Conservation (phyloP, 2,113 vertebrate genomes). For the Corythaeola cristata region DNA sequence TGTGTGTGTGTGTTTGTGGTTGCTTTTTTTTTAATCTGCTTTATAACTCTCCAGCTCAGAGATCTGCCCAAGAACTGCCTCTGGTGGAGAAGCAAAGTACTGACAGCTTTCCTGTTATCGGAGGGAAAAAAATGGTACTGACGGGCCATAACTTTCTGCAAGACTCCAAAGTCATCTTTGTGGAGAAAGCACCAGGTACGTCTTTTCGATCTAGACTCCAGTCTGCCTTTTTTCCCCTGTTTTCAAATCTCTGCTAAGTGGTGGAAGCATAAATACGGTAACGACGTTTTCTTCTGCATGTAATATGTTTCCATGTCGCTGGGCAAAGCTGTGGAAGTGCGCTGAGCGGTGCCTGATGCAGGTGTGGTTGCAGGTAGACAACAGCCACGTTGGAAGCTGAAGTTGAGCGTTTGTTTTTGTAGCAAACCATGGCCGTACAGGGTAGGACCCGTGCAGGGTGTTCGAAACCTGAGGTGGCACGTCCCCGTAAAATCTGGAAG, state of each 20-base stretch:
- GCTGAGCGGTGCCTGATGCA: neutral
- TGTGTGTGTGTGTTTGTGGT: neutral
- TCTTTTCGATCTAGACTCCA: neutral
- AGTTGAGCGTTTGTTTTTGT: neutral
- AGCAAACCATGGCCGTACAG: neutral
- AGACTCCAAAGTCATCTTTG: conserved; percentile 96
- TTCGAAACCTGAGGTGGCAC: neutral
- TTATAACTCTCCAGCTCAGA: conserved; percentile 81
- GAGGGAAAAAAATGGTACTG: conserved; percentile 93
- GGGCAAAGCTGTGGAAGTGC: neutral
- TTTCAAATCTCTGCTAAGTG: neutral
- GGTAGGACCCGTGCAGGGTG: neutral
- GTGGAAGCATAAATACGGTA: neutral
- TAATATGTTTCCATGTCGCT: neutral
- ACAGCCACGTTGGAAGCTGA: neutral
- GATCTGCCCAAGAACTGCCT: conserved; percentile 96
- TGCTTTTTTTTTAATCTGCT: neutral
- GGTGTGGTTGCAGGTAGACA: neutral
- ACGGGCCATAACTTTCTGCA: conserved; percentile 94
- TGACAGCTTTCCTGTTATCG: conserved; percentile 87
- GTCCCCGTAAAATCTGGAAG: neutral
- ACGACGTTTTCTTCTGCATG: neutral
- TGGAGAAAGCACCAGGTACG: conserved; percentile 97
- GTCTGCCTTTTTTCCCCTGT: neutral
- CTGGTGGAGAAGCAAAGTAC: conserved; percentile 95